These are phyloP conservation scores for Nothobranchius furzeri DNA, from an alignment of 2,113 vertebrate species.

Conservation along the genomic window DNA sequence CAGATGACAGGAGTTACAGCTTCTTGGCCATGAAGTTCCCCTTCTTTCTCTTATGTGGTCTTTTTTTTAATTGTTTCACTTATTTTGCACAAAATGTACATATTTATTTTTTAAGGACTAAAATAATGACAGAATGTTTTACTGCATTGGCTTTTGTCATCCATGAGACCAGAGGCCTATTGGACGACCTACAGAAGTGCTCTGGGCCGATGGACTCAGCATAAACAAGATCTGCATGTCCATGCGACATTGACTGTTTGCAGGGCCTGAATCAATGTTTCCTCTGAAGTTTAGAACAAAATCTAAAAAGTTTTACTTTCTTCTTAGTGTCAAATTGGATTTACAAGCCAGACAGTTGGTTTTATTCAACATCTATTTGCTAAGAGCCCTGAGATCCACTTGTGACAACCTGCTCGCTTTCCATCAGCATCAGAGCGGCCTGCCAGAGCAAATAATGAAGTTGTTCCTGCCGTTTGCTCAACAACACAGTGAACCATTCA, in stretches of 20 bases:
- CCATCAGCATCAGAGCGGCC: constrained; percentile 15
- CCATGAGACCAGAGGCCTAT: neutral
- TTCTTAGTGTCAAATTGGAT: constrained; percentile 13
- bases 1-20: constrained; percentile 15
- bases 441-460: constrained; percentile 27
- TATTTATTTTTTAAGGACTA: no score
- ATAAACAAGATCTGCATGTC: no score
- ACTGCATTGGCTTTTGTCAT: neutral
- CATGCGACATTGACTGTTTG: no score
- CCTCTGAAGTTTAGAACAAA: constrained; percentile 8
- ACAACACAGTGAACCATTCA: constrained; percentile 23
- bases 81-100: no score
- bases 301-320: constrained; percentile 1
- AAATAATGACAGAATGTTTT: no score
- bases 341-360: constrained; percentile 18
- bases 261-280: no score
- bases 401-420: constrained; percentile 9
- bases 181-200: no score
- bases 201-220: no score
- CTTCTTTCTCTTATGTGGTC: constrained; percentile 2
- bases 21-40: constrained; percentile 16
- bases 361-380: constrained; percentile 31
- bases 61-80: neutral
- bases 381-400: constrained; percentile 19
- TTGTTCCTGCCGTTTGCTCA: constrained; percentile 14